These are phyloP conservation scores for Tillus elongatus DNA, from an alignment of 2,888 invertebrate species.

Conservation along the genomic window DNA sequence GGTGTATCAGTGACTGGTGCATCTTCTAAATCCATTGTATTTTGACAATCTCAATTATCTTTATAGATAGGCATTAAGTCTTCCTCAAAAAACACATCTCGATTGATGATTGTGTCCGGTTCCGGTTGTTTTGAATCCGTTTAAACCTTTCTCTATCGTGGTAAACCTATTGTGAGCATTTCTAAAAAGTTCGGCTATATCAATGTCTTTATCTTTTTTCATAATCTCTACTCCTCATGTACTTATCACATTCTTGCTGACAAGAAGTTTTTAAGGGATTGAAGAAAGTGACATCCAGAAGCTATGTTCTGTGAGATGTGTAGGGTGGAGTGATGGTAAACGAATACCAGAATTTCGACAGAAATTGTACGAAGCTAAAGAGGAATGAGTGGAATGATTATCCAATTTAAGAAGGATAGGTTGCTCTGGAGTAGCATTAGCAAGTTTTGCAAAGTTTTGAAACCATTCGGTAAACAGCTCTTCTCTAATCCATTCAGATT, in stretches of 20 bases:
- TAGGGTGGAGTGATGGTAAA: constrained; percentile 3
- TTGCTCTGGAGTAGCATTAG: too few relatives aligned
- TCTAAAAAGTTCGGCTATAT: not conserved
- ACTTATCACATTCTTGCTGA: constrained; percentile 8
- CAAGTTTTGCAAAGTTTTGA: too few relatives aligned
- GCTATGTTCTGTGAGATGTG: not conserved
- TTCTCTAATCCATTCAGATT: too few relatives aligned
- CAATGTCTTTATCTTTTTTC: not conserved
- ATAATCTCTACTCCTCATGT: constrained; percentile 6
- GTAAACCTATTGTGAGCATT: not conserved
- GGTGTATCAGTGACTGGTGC: too few relatives aligned
- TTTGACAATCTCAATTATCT: too few relatives aligned
- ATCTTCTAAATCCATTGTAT: too few relatives aligned
- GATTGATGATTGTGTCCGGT: not conserved
- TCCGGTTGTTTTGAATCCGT: not conserved
- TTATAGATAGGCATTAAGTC: not conserved
- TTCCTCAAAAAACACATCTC: not conserved
- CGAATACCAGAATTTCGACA: constrained; percentile 5
- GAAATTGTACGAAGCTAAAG: constrained; percentile 5
- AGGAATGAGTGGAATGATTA: too few relatives aligned
- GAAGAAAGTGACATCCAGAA: not conserved
- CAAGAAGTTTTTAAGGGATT: not conserved
- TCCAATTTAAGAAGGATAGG: too few relatives aligned
- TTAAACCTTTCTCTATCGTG: not conserved
- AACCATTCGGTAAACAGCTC: too few relatives aligned